Evolutionary conservation across 1,140 invertebrate genomes (phyloP).

Genomic region (Mactra quadrangularis): DNA sequence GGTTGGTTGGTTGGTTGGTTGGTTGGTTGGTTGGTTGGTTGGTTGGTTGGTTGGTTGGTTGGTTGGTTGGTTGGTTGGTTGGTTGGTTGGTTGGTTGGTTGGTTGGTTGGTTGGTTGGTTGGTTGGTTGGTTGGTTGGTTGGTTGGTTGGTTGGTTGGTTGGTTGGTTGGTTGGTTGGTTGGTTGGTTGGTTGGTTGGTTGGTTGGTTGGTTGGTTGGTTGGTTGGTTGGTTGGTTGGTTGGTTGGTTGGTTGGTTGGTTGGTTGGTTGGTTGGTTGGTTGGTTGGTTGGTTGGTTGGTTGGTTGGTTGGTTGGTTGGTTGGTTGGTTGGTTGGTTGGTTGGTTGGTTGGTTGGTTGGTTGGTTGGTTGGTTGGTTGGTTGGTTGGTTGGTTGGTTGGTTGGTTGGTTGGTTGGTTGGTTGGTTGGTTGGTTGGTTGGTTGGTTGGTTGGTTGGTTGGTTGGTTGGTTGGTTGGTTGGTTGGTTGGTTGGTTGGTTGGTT

Average conservation of each 20-base stretch:
- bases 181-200: too few species aligned
- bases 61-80: too few species aligned
- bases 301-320: slow-evolving; percentile 21
- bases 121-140: too few species aligned
- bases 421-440: slow-evolving; percentile 21
- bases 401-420: slow-evolving; percentile 21
- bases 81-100: too few species aligned
- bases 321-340: slow-evolving; percentile 7
- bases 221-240: slow-evolving; percentile 21
- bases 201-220: slow-evolving; percentile 21
- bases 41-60: too few species aligned
- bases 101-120: too few species aligned
- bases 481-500: slow-evolving; percentile 12
- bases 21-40: too few species aligned
- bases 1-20: too few species aligned
- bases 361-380: slow-evolving; percentile 18
- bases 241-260: slow-evolving; percentile 21
- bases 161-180: too few species aligned
- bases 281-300: slow-evolving; percentile 21
- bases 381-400: slow-evolving; percentile 21
- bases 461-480: slow-evolving; percentile 21
- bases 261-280: slow-evolving; percentile 21
- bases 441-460: slow-evolving; percentile 21
- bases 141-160: too few species aligned
- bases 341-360: not conserved